phyloP scores from a whole-genome alignment of 2,888 invertebrate species.

The Branchipolynoe longqiensis region DNA sequence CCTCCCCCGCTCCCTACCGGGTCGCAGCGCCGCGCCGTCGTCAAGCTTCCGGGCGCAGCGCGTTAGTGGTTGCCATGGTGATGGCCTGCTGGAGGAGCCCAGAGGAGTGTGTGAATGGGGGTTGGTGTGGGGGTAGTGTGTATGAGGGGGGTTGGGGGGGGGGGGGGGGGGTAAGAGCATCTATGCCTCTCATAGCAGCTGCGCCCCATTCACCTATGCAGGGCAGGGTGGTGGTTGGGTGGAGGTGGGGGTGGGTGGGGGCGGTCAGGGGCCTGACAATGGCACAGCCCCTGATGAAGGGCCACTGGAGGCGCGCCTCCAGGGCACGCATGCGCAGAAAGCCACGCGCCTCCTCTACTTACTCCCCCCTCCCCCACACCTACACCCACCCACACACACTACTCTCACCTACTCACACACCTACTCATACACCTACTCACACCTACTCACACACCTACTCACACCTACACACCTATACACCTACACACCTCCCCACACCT shows the following conservation, averaged over 20 bases:
- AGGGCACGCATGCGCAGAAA: neutral
- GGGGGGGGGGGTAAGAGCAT: conserved; percentile 32
- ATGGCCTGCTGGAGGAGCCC: conserved; percentile 45
- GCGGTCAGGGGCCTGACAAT: conserved; percentile 13
- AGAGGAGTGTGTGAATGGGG: too few relatives aligned
- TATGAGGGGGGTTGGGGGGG: too few relatives aligned
- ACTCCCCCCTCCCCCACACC: neutral
- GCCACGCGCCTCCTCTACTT: conserved; percentile 31
- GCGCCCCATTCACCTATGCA: conserved; percentile 51
- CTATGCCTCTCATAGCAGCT: conserved; percentile 23
- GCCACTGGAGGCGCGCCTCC: conserved; percentile 27
- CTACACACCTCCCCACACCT: too few relatives aligned
- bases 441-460: too few relatives aligned
- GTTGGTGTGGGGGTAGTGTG: too few relatives aligned
- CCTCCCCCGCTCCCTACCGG: conserved; percentile 29
- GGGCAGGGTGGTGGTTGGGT: neutral
- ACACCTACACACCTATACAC: too few relatives aligned
- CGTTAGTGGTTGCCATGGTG: conserved; percentile 55
- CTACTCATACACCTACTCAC: too few relatives aligned
- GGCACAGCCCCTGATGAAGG: conserved; percentile 44
- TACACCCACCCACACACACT: neutral
- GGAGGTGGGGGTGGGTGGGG: neutral
- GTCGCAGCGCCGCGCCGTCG: too few relatives aligned
- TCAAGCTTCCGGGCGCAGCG: too few relatives aligned
- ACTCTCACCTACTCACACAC: neutral